phyloP scores from a whole-genome alignment of 1,140 invertebrate genomes.

The Chelonus insularis region DNA sequence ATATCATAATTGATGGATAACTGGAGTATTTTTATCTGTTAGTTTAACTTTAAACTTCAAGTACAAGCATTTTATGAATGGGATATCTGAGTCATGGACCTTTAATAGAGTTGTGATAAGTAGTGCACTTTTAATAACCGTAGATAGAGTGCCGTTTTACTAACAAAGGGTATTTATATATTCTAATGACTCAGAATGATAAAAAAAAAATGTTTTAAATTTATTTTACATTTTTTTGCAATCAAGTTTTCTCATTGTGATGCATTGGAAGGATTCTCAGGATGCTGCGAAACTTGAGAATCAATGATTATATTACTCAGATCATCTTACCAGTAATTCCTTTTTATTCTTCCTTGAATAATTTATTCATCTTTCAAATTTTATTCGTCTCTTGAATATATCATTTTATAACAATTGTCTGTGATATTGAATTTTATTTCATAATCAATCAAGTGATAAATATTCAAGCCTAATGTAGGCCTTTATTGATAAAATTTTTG shows the following conservation, averaged over 20 bases:
- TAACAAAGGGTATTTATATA: too few relatives aligned
- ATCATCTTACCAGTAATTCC: slow-evolving; percentile 34
- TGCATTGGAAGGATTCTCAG: not conserved
- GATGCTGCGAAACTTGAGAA: slow-evolving; percentile 31
- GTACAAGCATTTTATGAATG: not conserved
- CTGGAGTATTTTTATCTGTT: not conserved
- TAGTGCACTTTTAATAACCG: not conserved
- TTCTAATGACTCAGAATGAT: too few relatives aligned
- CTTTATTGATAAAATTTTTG: too few relatives aligned
- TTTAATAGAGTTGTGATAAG: too few relatives aligned
- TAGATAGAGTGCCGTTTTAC: too few relatives aligned
- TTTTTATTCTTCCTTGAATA: not conserved
- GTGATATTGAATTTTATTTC: too few relatives aligned
- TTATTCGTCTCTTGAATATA: not conserved
- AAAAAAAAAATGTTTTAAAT: not conserved
- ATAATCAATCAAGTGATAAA: too few relatives aligned
- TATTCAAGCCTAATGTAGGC: too few relatives aligned
- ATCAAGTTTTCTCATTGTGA: not conserved
- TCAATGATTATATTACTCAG: slow-evolving; percentile 33
- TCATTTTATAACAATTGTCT: not conserved
- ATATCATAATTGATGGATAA: not conserved
- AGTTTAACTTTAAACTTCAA: not conserved
- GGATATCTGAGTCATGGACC: not conserved
- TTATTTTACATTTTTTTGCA: not conserved
- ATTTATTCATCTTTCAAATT: slow-evolving; percentile 1